Percentiles rank a stretch among this genome's conserved stretches.
phyloP scores from a whole-genome alignment of 2,113 vertebrate species.

The Spermophilus dauricus region DNA sequence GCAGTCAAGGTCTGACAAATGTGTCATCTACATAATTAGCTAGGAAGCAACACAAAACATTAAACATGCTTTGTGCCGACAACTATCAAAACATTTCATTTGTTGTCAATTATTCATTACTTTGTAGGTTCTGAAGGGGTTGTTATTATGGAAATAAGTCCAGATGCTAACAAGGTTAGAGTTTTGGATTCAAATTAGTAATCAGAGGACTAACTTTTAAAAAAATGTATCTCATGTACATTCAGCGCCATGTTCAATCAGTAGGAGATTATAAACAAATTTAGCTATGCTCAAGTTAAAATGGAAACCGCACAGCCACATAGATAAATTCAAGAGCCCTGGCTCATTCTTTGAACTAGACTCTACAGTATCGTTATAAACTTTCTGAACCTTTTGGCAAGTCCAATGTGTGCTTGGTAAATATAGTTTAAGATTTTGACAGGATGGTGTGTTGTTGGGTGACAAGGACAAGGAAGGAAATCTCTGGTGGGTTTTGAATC shows the following conservation, averaged over 20 bases:
- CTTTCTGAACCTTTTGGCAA: constrained; percentile 87
- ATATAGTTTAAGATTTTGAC: constrained; percentile 88
- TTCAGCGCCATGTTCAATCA: constrained; percentile 89
- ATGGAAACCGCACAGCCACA: constrained; percentile 74
- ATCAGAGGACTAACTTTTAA: constrained; percentile 93
- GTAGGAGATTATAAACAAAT: constrained; percentile 90
- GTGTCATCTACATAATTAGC: constrained; percentile 98
- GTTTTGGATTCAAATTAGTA: constrained; percentile 95
- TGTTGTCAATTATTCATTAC: constrained; percentile 99
- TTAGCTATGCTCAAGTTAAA: constrained; percentile 88
- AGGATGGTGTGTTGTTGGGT: constrained; percentile 80
- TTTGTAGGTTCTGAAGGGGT: constrained; percentile 99
- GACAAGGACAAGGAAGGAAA: constrained; percentile 20
- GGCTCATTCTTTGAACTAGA: constrained; percentile 85
- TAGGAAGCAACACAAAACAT: constrained; percentile 98
- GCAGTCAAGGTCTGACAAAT: constrained; percentile 96
- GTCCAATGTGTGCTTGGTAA: constrained; percentile 88
- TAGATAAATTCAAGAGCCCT: constrained; percentile 76
- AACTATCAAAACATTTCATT: constrained; percentile 99
- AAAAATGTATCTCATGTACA: constrained; percentile 89
- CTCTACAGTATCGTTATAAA: constrained; percentile 83
- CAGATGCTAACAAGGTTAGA: constrained; percentile 98
- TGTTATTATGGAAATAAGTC: constrained; percentile 99
- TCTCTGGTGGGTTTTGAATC: constrained; percentile 73
- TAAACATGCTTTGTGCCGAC: constrained; percentile 96